Base-by-base conservation (phyloP, 2,888 invertebrate genomes). In the Leptopilina syphax region DNA sequence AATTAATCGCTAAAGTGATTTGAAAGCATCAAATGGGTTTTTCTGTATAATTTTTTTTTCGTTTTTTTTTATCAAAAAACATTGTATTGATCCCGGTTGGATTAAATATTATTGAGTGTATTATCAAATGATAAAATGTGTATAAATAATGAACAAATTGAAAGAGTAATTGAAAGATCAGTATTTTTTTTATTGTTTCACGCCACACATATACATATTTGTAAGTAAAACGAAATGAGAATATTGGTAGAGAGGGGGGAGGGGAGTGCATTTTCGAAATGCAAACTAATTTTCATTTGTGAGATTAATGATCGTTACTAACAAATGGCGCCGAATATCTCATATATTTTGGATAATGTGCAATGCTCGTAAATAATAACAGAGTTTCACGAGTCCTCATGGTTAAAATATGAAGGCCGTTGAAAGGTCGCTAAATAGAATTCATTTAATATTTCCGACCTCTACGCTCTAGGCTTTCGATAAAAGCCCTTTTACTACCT, bases 311-410 rank as follows among this genome's bases (percentile, higher is more conserved):
- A 86, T 83, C 82, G 85, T 83, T 82, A 84, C 85, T 83, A 86
- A 85, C 84, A 87, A 86, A 85, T 84, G 85, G 85, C 85, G 82
- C 85, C 84, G 83, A 86, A 86, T 86, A 88, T 89, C 87, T 84
- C 88, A 89, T 88, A 89, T 89, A 89, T 89, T 87, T 85, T 80
- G 85, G 82, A 86, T 89, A 89, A 89, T 89, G 87, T 87, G 86
- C 86, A 83, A 83, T 85, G 86, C 89, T 86, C 88, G 85, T 89
- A 89, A 89, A 89, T 89, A 89, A 89, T 89, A 87, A 87, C 84
- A 34, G 34, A 84, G 83, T 73, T 76, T 83, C 81, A 79, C 78
- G 82, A 84, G 79, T 81, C 83, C 83, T 84, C 84, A 68, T 81
- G 84, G 84, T 85, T 86, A 86, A 87, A 83, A 79, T 68, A 60